These are phyloP conservation scores for Germaria angustata DNA, from an alignment of 2,888 invertebrate genomes.

Conservation along the genomic window DNA sequence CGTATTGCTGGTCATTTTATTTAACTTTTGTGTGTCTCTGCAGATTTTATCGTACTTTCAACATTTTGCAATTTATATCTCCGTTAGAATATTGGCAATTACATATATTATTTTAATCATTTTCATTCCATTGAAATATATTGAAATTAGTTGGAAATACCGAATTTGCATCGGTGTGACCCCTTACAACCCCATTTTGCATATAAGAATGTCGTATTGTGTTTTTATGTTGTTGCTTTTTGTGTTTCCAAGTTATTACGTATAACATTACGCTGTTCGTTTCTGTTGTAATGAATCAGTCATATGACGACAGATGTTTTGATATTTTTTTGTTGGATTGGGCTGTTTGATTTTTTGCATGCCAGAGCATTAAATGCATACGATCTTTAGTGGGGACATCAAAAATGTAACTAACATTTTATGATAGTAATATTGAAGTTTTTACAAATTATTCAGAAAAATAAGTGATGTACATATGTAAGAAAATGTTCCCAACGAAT, in stretches of 20 bases:
- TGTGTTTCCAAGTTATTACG: conserved; percentile 23
- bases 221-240: neutral
- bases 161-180: neutral
- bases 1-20: neutral
- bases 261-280: conserved; percentile 13
- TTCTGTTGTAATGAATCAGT: conserved; percentile 54
- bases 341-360: conserved; percentile 3
- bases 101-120: neutral
- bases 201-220: neutral
- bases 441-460: no score
- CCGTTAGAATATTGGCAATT: neutral
- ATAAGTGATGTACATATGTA: no score
- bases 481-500: no score
- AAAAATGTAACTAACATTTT: no score
- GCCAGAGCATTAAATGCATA: conserved; percentile 22
- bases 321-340: conserved; percentile 13
- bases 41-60: neutral
- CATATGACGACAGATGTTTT: conserved; percentile 59
- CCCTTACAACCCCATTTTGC: neutral
- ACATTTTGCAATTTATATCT: neutral
- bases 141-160: conserved; percentile 21
- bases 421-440: no score
- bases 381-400: neutral
- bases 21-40: neutral
- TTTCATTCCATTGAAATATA: conserved; percentile 3